Evolutionary conservation across 37 sponge, comb jelly and placozoan species (phyloP).

Genomic region (Crambe crambe): DNA sequence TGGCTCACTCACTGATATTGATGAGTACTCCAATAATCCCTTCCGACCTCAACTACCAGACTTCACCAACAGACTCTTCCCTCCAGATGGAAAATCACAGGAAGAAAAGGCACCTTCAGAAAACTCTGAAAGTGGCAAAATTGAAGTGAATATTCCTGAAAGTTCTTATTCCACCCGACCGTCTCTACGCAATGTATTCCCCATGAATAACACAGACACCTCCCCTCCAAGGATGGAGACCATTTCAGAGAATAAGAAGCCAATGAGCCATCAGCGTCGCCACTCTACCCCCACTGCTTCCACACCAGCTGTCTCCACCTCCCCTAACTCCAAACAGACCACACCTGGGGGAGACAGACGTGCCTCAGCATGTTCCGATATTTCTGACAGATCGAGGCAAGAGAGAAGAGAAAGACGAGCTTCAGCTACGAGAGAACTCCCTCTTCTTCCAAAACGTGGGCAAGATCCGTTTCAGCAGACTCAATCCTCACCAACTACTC

Average conservation of each 20-base stretch:
- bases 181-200: conserved; percentile 19
- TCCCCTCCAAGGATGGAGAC: neutral
- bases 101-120: neutral
- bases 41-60: neutral
- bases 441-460: neutral
- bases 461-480: neutral
- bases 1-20: neutral
- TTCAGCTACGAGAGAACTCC: neutral
- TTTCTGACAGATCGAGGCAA: neutral
- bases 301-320: neutral
- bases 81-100: neutral
- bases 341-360: neutral
- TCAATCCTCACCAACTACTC: neutral
- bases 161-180: conserved; percentile 24
- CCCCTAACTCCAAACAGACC: neutral
- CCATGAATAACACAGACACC: conserved; percentile 9
- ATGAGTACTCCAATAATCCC: neutral
- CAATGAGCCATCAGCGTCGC: neutral
- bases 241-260: neutral
- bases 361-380: neutral
- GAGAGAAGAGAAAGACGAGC: conserved; percentile 19
- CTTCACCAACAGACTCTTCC: neutral
- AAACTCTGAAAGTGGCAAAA: neutral
- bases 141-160: neutral
- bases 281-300: neutral